These are phyloP conservation scores for Gonioctena quinquepunctata DNA, from an alignment of 1,140 invertebrate species.

Conservation along the genomic window DNA sequence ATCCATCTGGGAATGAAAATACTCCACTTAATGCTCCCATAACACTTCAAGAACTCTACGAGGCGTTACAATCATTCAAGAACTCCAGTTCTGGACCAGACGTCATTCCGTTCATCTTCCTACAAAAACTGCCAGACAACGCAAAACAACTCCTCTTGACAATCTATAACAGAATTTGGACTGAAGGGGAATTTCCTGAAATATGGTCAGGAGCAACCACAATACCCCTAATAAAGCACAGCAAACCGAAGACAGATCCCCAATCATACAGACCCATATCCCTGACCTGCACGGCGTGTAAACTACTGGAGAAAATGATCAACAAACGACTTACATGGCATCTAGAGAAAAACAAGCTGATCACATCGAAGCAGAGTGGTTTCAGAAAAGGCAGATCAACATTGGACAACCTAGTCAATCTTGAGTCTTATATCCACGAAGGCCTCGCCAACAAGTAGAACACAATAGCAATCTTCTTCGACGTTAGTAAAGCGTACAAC, in stretches of 20 bases:
- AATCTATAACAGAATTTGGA: not conserved
- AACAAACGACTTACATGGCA: slow-evolving; percentile 13
- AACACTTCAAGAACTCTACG: not conserved
- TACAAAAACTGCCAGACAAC: not conserved
- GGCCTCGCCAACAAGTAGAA: slow-evolving; percentile 7
- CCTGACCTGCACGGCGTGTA: slow-evolving; percentile 25
- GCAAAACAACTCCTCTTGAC: not conserved
- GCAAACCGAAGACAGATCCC: not conserved
- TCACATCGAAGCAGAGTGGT: not conserved
- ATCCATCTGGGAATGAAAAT: too few relatives aligned
- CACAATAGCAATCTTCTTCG: slow-evolving; percentile 5
- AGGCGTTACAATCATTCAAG: not conserved
- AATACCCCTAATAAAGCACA: slow-evolving; percentile 13
- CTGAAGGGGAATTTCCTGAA: not conserved
- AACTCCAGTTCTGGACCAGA: slow-evolving; percentile 1
- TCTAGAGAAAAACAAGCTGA: slow-evolving; percentile 12
- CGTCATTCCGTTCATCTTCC: slow-evolving; percentile 9
- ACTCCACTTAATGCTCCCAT: not conserved
- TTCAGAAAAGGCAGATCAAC: not conserved
- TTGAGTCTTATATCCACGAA: slow-evolving; percentile 5
- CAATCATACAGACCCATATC: slow-evolving; percentile 23
- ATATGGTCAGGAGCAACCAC: slow-evolving; percentile 11
- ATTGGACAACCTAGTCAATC: slow-evolving; percentile 1
- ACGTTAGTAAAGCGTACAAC: slow-evolving; percentile 18
- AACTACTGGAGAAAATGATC: slow-evolving; percentile 25